A percentile compares a stretch with the other conserved stretches of the same genome.
Conservation (phyloP, 2,797 vertebrate species). For the Pangasius sanitwongsei region DNA sequence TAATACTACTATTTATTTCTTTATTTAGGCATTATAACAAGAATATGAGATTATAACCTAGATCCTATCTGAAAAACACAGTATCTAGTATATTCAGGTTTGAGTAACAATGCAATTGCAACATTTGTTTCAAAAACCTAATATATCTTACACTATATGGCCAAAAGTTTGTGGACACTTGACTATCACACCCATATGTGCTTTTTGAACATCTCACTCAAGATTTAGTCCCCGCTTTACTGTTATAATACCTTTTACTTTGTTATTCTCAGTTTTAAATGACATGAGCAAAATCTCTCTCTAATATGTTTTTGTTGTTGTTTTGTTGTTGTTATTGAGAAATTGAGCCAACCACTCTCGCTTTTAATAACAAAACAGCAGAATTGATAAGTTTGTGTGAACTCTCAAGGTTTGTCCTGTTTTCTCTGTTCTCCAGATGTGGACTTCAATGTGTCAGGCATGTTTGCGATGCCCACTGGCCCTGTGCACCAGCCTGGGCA, state of each 20-base stretch:
- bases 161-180: neutral
- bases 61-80: neutral
- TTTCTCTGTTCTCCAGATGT: conserved; percentile 75
- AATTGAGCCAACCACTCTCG: neutral
- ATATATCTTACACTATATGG: neutral
- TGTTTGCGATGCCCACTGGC: conserved; percentile 82
- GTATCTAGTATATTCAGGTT: neutral
- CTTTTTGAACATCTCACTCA: neutral
- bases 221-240: neutral
- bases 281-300: neutral
- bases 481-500: conserved; percentile 76
- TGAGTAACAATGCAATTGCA: neutral
- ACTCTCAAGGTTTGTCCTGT: neutral
- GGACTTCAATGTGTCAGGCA: conserved; percentile 96
- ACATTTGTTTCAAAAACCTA: neutral
- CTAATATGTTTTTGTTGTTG: neutral
- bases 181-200: neutral
- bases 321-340: neutral
- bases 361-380: neutral
- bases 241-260: neutral
- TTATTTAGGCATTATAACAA: neutral
- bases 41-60: neutral
- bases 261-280: neutral
- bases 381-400: neutral
- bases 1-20: neutral